Conservation (phyloP, 2,797 vertebrate species). For the Pangasius mekongensis region DNA sequence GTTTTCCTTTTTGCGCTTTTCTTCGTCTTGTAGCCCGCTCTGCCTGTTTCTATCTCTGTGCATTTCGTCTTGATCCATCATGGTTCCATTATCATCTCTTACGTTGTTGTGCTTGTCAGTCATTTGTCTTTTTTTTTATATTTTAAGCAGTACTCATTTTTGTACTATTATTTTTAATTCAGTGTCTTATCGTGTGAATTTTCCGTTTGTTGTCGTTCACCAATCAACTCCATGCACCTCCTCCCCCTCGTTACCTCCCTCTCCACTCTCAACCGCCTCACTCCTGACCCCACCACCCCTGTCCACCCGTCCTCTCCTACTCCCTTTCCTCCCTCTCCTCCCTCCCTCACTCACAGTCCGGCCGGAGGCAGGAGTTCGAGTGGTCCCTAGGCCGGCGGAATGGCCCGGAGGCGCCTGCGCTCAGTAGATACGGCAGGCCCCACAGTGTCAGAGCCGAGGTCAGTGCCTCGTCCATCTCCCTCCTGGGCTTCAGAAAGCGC, state of each 20-base stretch:
- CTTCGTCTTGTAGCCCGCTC: conserved; percentile 84
- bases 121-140: conserved; percentile 60
- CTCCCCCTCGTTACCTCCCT: conserved; percentile 73
- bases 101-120: conserved; percentile 63
- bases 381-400: conserved; percentile 89
- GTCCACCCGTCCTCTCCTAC: conserved; percentile 75
- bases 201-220: conserved; percentile 70
- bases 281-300: conserved; percentile 76
- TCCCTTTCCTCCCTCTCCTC: conserved; percentile 40
- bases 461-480: conserved; percentile 79
- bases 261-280: conserved; percentile 74
- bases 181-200: conserved; percentile 65
- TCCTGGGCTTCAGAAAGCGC: conserved; percentile 59
- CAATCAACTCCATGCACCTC: conserved; percentile 72
- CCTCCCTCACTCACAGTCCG: conserved; percentile 87
- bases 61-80: conserved; percentile 58
- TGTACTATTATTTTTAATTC: conserved; percentile 40
- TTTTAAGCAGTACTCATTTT: conserved; percentile 37
- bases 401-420: conserved; percentile 86
- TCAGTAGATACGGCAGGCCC: conserved; percentile 87
- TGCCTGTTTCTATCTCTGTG: conserved; percentile 61
- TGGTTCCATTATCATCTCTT: conserved; percentile 73
- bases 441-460: conserved; percentile 95
- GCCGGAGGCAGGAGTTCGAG: conserved; percentile 96
- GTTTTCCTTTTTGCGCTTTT: conserved; percentile 90